These are phyloP conservation scores for Eurois occulta DNA, from an alignment of 2,888 invertebrate genomes.

Conservation along the genomic window DNA sequence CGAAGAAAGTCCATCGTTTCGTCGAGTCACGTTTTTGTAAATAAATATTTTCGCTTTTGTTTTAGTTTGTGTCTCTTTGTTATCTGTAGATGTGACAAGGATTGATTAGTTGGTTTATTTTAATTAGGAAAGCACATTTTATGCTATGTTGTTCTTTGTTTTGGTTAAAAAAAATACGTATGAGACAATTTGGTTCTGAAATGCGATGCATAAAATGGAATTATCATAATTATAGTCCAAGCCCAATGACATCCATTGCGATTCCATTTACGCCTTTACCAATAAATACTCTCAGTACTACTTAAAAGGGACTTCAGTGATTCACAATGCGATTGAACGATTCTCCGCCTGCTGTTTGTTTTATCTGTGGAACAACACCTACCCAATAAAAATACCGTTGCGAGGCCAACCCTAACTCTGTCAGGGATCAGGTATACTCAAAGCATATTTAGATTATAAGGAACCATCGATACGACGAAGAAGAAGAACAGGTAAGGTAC, in stretches of 20 bases:
- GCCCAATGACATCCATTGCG: background rate
- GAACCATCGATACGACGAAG: background rate
- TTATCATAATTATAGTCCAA: background rate
- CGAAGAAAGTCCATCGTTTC: background rate
- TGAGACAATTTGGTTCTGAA: background rate
- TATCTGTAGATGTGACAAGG: constrained; percentile 33
- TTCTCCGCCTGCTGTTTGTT: background rate
- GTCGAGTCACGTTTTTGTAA: constrained; percentile 23
- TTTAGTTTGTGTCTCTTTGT: constrained; percentile 29
- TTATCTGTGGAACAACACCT: background rate
- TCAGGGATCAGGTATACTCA: background rate
- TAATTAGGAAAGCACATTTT: constrained; percentile 8
- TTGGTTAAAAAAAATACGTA: background rate
- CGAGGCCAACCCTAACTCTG: background rate
- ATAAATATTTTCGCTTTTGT: constrained; percentile 26
- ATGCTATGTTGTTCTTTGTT: constrained; percentile 6
- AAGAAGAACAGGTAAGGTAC: background rate
- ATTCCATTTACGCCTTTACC: background rate
- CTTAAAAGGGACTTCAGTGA: background rate
- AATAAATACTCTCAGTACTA: background rate
- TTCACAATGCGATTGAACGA: background rate
- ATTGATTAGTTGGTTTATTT: constrained; percentile 34
- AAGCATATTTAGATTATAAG: background rate
- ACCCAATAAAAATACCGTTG: background rate
- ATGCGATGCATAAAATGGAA: background rate